Conservation (phyloP, 1,140 invertebrate genomes). For the Solenopsis invicta region DNA sequence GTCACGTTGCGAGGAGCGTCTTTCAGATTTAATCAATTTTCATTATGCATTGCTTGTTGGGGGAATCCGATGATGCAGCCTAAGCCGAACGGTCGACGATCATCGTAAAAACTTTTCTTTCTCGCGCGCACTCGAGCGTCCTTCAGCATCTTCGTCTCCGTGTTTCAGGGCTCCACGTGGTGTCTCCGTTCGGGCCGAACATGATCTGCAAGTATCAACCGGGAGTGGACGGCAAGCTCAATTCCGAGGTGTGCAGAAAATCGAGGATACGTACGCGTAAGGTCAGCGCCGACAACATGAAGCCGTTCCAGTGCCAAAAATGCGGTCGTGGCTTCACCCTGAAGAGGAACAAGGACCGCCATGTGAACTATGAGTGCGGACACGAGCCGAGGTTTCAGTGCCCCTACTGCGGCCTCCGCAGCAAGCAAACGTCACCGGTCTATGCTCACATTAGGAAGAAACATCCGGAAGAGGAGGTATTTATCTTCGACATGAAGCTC, state of each 20-base stretch:
- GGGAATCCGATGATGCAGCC: conserved; percentile 32
- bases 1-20: conserved; percentile 48
- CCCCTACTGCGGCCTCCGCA: conserved; percentile 91
- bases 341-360: conserved; percentile 92
- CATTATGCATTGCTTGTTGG: conserved; percentile 46
- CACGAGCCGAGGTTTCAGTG: conserved; percentile 93
- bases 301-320: conserved; percentile 90
- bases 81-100: conserved; percentile 2
- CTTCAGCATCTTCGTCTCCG: conserved; percentile 73
- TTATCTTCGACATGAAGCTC: conserved; percentile 77
- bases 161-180: conserved; percentile 71
- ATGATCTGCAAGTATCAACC: conserved; percentile 63
- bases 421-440: conserved; percentile 94
- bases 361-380: conserved; percentile 94
- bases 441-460: conserved; percentile 90
- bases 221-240: conserved; percentile 53
- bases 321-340: conserved; percentile 93
- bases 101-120: conserved; percentile 30
- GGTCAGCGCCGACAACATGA: conserved; percentile 75
- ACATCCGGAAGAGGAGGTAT: conserved; percentile 79
- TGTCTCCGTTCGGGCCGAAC: conserved; percentile 63
- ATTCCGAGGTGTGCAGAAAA: conserved; percentile 42
- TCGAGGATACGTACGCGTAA: conserved; percentile 53
- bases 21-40: conserved; percentile 53
- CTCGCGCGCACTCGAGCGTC: conserved; percentile 57